Base-by-base conservation (phyloP, 2,113 vertebrate species). In the Leptocoma aspasia region DNA sequence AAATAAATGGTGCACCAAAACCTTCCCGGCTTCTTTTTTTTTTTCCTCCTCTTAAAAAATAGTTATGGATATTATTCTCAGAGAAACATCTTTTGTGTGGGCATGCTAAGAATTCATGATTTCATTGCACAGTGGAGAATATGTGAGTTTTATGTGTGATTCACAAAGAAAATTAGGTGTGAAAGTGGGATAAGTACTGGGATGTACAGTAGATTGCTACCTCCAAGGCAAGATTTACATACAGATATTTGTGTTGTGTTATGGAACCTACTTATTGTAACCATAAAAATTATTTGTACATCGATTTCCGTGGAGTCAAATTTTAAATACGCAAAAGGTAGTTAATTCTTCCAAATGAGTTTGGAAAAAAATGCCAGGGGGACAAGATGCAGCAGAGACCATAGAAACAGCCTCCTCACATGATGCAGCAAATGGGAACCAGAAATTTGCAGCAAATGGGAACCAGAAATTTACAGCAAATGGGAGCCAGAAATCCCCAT, bases 1-100 rank as follows among this genome's bases (percentile, higher is more conserved):
- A 96, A 96, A 97, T 94, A 97, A 97, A 97, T 96, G 96, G 94
- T 83, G 85, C 95, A 96, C 97, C 96, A 95, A 96, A 96, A 96
- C 54, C 78, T 91, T 97, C 86, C 76, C 27, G 6, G 70, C 23
- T 76, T 53, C 84, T 78, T 71, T 85, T 79, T 54, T 28, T 39
- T 52, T 31, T 31, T 15, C 11, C 10, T 12, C 1, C 10, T 42
- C 60, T 86, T 85, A 75, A 85, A 97, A 94, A 91, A 73, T 75
- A 88, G 92, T 92, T 95, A 97, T 53, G 90, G 89, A 94, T 96
- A 97, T 96, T 97, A 95, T 96, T 92, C 95, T 96, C 94, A 89
- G 88, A 68, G 86, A 97, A 96, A 92, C 2, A 1, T 95, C 96
- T 96, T 92, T n/a, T 45, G 81, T 79, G 93, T 95, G 94, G 92